Conservation (phyloP, 2,113 vertebrate species). For the Amblyornis subalaris region DNA sequence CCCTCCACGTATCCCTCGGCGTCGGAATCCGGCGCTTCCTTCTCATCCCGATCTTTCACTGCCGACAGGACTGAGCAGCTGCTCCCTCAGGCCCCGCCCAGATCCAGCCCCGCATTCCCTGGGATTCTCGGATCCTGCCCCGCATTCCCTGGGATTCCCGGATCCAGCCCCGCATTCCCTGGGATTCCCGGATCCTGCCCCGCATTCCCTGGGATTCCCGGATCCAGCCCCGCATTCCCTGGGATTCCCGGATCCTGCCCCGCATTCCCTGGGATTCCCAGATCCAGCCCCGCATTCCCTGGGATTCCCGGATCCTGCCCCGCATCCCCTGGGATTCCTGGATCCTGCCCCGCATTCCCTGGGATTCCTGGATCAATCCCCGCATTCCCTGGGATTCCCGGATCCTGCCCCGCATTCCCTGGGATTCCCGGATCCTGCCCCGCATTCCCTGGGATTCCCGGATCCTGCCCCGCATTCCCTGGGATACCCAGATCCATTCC, state of each 20-base stretch:
- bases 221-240: neutral
- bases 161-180: too few species aligned
- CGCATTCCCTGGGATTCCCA: too few species aligned
- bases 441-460: neutral
- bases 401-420: too few species aligned
- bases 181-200: too few species aligned
- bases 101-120: neutral
- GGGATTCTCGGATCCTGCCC: neutral
- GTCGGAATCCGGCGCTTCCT: slow-evolving; percentile 92
- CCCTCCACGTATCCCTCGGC: slow-evolving; percentile 90
- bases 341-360: neutral
- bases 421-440: neutral
- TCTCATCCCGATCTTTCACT: slow-evolving; percentile 86
- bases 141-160: neutral
- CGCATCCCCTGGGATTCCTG: neutral
- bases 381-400: too few species aligned
- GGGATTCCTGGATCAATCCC: too few species aligned
- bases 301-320: neutral
- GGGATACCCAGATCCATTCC: neutral
- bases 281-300: too few species aligned
- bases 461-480: neutral
- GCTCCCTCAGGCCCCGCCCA: slow-evolving; percentile 31
- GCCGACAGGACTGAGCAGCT: slow-evolving; percentile 28
- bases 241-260: neutral
- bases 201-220: too few species aligned